Conservation (phyloP, 2,113 vertebrate species). For the Tychaedon coryphoeus region DNA sequence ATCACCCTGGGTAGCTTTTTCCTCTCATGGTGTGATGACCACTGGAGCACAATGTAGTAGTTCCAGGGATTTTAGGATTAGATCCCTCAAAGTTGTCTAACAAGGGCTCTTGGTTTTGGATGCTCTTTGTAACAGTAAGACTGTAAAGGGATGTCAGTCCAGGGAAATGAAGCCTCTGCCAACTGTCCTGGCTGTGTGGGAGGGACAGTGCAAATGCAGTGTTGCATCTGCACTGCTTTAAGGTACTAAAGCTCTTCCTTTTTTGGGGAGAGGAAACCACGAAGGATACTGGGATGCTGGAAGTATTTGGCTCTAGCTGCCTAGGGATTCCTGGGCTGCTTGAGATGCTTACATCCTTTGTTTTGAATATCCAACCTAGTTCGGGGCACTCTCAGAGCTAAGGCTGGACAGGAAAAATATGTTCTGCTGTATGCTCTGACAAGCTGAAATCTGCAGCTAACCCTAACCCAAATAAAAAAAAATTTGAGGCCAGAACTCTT, state of each 20-base stretch:
- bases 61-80: not conserved
- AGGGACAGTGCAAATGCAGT: not conserved
- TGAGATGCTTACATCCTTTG: accelerated
- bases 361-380: not conserved
- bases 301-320: not conserved
- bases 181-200: not conserved
- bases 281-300: not conserved
- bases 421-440: not conserved
- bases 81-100: not conserved
- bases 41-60: not conserved
- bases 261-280: not conserved
- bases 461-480: too few species aligned
- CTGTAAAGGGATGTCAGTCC: not conserved
- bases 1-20: not conserved
- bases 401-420: not conserved
- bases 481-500: too few species aligned
- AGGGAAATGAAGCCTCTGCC: not conserved
- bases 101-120: not conserved
- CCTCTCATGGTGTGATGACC: not conserved
- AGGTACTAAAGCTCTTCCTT: not conserved
- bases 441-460: not conserved
- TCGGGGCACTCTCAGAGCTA: not conserved
- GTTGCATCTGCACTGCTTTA: not conserved
- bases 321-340: not conserved
- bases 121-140: not conserved